phyloP scores from a whole-genome alignment of 1,140 invertebrate genomes.

The Drosophila mauritiana region DNA sequence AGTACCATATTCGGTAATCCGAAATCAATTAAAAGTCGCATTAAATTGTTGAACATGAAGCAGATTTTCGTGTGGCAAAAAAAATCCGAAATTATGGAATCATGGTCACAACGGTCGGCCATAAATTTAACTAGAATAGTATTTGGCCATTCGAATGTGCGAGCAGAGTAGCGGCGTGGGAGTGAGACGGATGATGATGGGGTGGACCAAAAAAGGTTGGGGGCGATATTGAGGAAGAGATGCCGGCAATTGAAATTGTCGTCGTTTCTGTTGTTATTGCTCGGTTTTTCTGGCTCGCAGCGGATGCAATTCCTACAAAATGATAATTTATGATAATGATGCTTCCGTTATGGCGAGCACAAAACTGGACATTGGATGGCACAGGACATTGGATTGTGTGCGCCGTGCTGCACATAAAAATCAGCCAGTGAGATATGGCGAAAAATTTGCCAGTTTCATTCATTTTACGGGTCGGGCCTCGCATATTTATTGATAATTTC shows the following conservation, averaged over 20 bases:
- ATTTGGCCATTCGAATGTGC: conserved; percentile 35
- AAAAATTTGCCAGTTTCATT: conserved; percentile 65
- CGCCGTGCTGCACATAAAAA: conserved; percentile 58
- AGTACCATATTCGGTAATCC: background rate
- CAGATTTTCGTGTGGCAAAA: conserved; percentile 13
- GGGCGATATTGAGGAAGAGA: conserved; percentile 29
- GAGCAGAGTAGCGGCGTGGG: background rate
- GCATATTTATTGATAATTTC: conserved; percentile 85
- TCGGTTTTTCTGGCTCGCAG: conserved; percentile 51
- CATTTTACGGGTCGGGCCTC: conserved; percentile 62
- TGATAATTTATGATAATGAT: conserved; percentile 85
- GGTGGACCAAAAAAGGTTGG: conserved; percentile 10
- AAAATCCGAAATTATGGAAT: conserved; percentile 2
- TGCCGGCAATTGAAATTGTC: conserved; percentile 74
- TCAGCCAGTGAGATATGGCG: conserved; percentile 43
- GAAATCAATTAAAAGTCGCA: background rate
- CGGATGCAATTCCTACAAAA: conserved; percentile 84
- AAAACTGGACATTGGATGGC: conserved; percentile 35
- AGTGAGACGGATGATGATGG: background rate
- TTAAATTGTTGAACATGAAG: conserved; percentile 13
- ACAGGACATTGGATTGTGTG: conserved; percentile 47
- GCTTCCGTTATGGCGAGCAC: conserved; percentile 72
- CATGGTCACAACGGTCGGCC: conserved; percentile 15
- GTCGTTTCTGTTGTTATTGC: conserved; percentile 59
- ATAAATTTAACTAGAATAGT: conserved; percentile 59